Base-by-base conservation (phyloP, 2,888 invertebrate species). In the Cheilosia pagana region DNA sequence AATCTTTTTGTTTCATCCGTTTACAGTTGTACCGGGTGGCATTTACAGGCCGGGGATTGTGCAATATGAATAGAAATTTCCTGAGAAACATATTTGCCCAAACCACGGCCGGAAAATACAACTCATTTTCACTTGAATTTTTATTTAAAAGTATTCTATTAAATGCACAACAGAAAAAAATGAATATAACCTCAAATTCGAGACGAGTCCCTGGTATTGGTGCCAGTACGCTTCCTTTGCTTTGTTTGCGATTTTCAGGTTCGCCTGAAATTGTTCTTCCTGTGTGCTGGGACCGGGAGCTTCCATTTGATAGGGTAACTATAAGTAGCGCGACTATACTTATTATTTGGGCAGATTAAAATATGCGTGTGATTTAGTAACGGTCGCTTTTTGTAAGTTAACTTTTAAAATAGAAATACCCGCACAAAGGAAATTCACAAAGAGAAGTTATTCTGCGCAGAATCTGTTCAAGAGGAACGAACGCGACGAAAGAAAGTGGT, bases 21-120 rank as follows among this genome's bases (percentile, higher is more conserved):
- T 76, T 67, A 78, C 67, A 81, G 88, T 70, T 87, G 88, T 35
- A 63, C 57, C 28, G 87, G 79, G 85, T 70, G 48, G 45, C 72
- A 88, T 89, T 89, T 88, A 88, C 88, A 88, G 89, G 89, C 89
- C 89, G 89, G 89, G 89, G 89, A 88, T 89, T 88, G 89, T 89
- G 89, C 89, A 89, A 89, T 89, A 83, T 89, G 88, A 87, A 52
- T 65, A 19, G 39, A 60, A 50, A 70, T 21, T 43, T 59, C 48
- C 55, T 59, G 28, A 82, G 52, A 39, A 81, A 88, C 87, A 89
- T 87, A 87, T 68, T 89, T 88, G 88, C 89, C 70, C 88, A 88
- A 89, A 87, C 88, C 89, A 89, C 88, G 87, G 62, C 88, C 89
- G 75, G 67, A 77, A 89, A 89, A 89, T 87, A 87, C 16, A 63